Evolutionary conservation across 2,888 invertebrate species (phyloP).

Genomic region (Heliconius ethilla): DNA sequence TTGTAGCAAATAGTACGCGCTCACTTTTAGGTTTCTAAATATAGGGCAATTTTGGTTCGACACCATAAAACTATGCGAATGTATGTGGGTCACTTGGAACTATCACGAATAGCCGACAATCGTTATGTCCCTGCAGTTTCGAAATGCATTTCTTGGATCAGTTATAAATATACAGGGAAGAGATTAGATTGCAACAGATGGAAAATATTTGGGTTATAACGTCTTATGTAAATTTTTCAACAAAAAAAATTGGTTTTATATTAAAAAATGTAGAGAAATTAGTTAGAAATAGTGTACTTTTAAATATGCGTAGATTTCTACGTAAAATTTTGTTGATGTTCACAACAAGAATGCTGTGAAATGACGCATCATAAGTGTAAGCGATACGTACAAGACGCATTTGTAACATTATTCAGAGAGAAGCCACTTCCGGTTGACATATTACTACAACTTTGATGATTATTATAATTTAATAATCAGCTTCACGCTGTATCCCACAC

Average conservation of each 20-base stretch:
- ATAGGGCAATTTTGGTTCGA: constrained; percentile 67
- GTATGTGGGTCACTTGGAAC: constrained; percentile 66
- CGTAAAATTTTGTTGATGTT: constrained; percentile 35
- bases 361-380: constrained; percentile 32
- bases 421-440: constrained; percentile 2
- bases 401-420: constrained; percentile 30
- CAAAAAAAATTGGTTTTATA: not conserved
- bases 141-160: constrained; percentile 52
- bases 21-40: constrained; percentile 64
- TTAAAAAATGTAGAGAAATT: not conserved
- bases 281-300: not conserved
- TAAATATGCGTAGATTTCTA: constrained; percentile 25
- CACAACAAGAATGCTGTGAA: constrained; percentile 25
- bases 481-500: no score
- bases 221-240: not conserved
- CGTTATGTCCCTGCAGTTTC: constrained; percentile 65
- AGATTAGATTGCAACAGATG: constrained; percentile 48
- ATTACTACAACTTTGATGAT: not conserved
- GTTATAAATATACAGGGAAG: constrained; percentile 52
- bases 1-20: constrained; percentile 57
- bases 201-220: constrained; percentile 26
- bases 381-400: constrained; percentile 7
- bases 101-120: constrained; percentile 63
- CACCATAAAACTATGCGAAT: constrained; percentile 65
- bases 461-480: not conserved